A percentile compares a stretch with the other conserved stretches of the same genome.
Evolutionary conservation across 2,113 vertebrate species (phyloP).

Genomic region (Trematomus loennbergii): DNA sequence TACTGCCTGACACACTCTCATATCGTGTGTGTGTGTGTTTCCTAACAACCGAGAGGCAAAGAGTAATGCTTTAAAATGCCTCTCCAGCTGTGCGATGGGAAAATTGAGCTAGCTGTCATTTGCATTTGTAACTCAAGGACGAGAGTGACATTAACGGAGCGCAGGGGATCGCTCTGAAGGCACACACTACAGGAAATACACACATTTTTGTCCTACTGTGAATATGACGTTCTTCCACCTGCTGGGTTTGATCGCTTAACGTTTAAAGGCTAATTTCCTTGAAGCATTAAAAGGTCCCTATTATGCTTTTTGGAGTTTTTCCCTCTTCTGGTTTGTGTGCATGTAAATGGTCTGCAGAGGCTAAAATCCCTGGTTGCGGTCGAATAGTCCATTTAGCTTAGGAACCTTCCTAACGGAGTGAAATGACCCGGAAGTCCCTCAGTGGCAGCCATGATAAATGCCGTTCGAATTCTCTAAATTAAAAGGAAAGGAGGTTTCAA

Average conservation of each 20-base stretch:
- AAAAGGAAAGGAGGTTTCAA: too few relatives aligned
- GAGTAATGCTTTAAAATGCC: slow-evolving; percentile 65
- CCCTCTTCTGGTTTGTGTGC: too few relatives aligned
- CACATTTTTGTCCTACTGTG: background rate
- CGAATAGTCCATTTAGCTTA: too few relatives aligned
- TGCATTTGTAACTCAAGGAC: slow-evolving; percentile 69
- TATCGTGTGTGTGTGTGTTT: slow-evolving; percentile 27
- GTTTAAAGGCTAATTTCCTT: background rate
- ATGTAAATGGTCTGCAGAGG: too few relatives aligned
- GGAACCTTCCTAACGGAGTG: too few relatives aligned
- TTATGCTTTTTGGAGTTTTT: too few relatives aligned
- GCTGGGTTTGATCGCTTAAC: background rate
- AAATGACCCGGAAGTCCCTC: too few relatives aligned
- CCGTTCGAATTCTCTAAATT: too few relatives aligned
- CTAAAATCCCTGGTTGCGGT: too few relatives aligned
- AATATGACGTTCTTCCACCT: slow-evolving; percentile 1
- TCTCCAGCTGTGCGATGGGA: slow-evolving; percentile 61
- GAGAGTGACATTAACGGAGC: slow-evolving; percentile 59
- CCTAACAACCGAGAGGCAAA: slow-evolving; percentile 32
- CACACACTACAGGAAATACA: slow-evolving; percentile 3
- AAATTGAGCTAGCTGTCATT: slow-evolving; percentile 67
- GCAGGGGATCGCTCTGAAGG: slow-evolving; percentile 43
- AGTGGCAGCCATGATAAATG: too few relatives aligned
- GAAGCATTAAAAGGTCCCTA: background rate
- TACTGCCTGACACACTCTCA: slow-evolving; percentile 31